Evolutionary conservation across 2,888 invertebrate species (phyloP), one percentile per base, ranked within the genome.

Genomic region (Lysandra coridon): DNA sequence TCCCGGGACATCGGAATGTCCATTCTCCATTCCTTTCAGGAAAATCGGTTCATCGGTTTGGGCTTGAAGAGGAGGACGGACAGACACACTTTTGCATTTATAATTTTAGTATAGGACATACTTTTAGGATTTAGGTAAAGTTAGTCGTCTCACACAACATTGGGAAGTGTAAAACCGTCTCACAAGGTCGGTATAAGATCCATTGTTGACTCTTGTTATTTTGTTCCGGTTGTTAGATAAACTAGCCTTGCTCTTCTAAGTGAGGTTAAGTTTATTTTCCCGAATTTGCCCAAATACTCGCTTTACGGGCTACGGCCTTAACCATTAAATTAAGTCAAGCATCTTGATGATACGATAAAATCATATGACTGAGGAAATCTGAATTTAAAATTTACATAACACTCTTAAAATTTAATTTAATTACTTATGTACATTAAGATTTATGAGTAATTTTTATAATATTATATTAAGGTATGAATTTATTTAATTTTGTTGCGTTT

Each of bases 191-290:
- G 53, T 53, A 57, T 33, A 76, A 53, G 33, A 30, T 53, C 53
- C 33, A 57, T 76, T 76, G 76, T 76, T 76, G 76, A 76, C 53
- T 76, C 57, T 76, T 57, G 30, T 76, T 30, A 76, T 76, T 76
- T 17, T 17, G 76, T 76, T 76, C 76, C 76, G 76, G 76, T 53
- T 57, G 57, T 76, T 53, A 76, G 76, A 76, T 57, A 57, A 76
- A 53, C 76, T 57, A 76, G 76, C 76, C 76, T 57, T 53, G 76
- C 76, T 76, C 76, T 69, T 64, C 30, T 75, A 40, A 53, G 30
- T 57, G 76, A 76, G 76, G 76, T 76, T 76, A 33, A 76, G 53
- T 53, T 76, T 30, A 33, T 57, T 76, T 76, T 76, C 76, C 57
- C 57, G 76, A 76, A 53, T 76, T 57, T 30, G 30, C 57, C 57